Evolutionary conservation across 1,140 invertebrate genomes (phyloP), one percentile per base, ranked within the genome.

Genomic region (Drosophila neocordata): DNA sequence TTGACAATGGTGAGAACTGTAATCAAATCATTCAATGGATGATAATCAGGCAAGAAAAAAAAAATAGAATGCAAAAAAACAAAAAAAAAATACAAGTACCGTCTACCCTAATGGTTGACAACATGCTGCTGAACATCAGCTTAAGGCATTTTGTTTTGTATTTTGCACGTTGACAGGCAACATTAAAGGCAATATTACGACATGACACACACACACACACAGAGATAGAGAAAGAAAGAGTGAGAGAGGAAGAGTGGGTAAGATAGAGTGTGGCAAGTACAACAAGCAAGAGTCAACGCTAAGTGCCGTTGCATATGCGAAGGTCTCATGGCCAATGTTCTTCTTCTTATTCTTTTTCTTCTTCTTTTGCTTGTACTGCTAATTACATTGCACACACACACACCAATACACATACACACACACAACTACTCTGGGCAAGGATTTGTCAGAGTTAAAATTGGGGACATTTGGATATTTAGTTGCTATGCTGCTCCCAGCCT

Each of bases 341-440:
- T 15, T 20, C 27, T 35, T 20, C 27, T 35, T 15, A n/a, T 38
- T 27, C 18, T 41, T 63, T 15, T 12, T 41, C 53, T 64, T 8
- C 7, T 62, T 31, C 31, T 35, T 60, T 22, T 15, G 12, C 38
- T 31, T 44, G n/a, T 44, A 7, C 20, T 67, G 66, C 81, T 85
- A 85, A 85, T 85, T 85, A 84, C 81, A 77, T 80, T 81, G 77
- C 65, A 65, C 68, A 53, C 53, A 77, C 24, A 58, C 38, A 60
- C 57, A 44, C 4, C 8, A 11, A 9, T 18, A 22, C 0, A 60
- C 12, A 37, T 12, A 12, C 31, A 57, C 0, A n/a, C 12, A 20
- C 6, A 41, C 3, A n/a, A n/a, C n/a, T n/a, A n/a, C n/a, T n/a
- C n/a, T n/a, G n/a, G n/a, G n/a, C n/a, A n/a, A n/a, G n/a, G n/a